Conservation (phyloP, 2,888 invertebrate genomes). For the Cantharis rufa region DNA sequence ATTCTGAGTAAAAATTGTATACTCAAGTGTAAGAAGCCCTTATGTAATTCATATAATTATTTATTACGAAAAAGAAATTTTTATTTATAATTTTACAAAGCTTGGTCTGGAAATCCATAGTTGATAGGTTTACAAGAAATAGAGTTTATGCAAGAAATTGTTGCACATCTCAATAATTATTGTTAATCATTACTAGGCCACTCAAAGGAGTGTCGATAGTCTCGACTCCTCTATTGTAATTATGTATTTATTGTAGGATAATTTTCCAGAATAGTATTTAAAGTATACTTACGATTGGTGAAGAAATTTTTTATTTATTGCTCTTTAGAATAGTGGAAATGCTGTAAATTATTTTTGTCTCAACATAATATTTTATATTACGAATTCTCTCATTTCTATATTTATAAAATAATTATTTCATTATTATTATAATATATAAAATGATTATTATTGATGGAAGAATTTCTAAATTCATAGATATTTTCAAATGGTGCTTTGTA, state of each 20-base stretch:
- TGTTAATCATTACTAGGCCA: neutral
- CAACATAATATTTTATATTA: neutral
- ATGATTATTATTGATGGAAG: neutral
- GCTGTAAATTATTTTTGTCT: neutral
- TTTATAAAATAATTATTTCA: neutral
- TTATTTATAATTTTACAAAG: neutral
- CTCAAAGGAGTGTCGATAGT: neutral
- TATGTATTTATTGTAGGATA: neutral
- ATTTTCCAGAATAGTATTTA: neutral
- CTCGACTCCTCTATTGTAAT: neutral
- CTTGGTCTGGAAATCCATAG: neutral
- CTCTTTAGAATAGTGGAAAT: neutral
- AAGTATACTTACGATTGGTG: neutral
- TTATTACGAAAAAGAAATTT: neutral
- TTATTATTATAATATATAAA: neutral
- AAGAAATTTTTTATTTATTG: neutral
- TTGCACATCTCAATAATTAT: neutral
- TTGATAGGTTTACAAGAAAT: neutral
- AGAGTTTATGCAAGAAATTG: neutral
- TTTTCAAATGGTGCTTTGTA: neutral
- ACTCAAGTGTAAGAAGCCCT: neutral
- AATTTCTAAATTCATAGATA: neutral
- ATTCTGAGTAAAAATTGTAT: neutral
- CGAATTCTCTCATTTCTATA: neutral
- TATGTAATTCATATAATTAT: neutral